phyloP scores from a whole-genome alignment of 2,113 vertebrate species.

The Glareola pratincola region DNA sequence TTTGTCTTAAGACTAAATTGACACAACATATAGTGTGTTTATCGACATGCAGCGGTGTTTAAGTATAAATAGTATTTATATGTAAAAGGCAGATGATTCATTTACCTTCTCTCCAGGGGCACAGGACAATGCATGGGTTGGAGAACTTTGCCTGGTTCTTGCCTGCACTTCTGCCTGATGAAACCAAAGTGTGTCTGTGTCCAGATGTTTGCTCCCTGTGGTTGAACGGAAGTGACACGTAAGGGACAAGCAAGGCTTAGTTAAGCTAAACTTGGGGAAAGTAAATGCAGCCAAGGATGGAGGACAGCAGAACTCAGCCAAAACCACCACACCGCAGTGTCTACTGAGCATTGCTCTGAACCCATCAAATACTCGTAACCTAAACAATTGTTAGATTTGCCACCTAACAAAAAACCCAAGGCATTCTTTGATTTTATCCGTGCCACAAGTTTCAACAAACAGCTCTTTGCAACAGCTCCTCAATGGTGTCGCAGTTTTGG shows the following conservation, averaged over 20 bases:
- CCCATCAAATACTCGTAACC: background rate
- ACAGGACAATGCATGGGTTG: background rate
- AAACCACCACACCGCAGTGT: background rate
- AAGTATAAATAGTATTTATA: conserved; percentile 22
- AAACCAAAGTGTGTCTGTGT: conserved; percentile 8
- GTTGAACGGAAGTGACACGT: background rate
- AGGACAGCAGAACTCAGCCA: background rate
- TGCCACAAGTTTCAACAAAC: background rate
- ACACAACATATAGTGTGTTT: conserved; percentile 15
- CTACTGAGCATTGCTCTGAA: background rate
- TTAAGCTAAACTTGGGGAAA: background rate
- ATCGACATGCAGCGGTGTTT: conserved; percentile 38
- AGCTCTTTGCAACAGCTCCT: background rate
- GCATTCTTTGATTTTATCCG: background rate
- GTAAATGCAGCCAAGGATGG: background rate
- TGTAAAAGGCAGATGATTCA: conserved; percentile 54
- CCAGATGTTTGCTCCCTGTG: conserved; percentile 31
- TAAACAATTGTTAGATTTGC: background rate
- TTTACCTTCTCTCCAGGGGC: background rate
- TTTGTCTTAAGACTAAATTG: conserved; percentile 35
- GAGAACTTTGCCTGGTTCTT: background rate
- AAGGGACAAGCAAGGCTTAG: background rate
- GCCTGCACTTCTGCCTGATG: background rate
- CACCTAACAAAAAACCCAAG: background rate
- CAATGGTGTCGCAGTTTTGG: background rate